Percentiles rank a stretch among this genome's conserved stretches.
phyloP scores from a whole-genome alignment of 1,140 invertebrate genomes.

The Melitaea cinxia region DNA sequence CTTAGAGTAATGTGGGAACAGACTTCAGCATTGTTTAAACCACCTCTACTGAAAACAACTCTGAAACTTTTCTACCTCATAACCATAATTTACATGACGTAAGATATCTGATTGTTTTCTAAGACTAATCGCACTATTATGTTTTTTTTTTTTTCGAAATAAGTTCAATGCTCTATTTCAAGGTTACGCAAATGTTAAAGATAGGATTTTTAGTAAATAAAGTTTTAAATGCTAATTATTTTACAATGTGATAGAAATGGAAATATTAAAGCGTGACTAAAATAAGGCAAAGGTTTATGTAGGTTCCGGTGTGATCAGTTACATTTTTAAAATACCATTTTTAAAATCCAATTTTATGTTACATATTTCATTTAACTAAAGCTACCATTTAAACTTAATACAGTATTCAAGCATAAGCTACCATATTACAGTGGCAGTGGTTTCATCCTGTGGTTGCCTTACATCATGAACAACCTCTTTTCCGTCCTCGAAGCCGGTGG shows the following conservation, averaged over 20 bases:
- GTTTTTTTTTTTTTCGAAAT: background rate
- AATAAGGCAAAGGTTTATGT: no score
- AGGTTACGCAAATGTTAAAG: no score
- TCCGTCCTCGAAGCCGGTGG: slow-evolving; percentile 60
- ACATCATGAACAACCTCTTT: slow-evolving; percentile 77
- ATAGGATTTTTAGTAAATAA: no score
- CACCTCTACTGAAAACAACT: slow-evolving; percentile 60
- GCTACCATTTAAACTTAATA: background rate
- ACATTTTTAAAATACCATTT: no score
- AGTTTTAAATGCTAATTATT: no score
- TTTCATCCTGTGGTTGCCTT: slow-evolving; percentile 74
- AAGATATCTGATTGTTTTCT: slow-evolving; percentile 39
- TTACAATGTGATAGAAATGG: no score
- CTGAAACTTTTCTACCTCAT: slow-evolving; percentile 69
- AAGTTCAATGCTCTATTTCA: no score
- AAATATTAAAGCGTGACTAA: no score
- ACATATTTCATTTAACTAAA: no score
- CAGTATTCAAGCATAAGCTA: background rate
- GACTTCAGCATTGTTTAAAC: slow-evolving; percentile 59
- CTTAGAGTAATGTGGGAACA: slow-evolving; percentile 64
- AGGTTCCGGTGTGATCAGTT: no score
- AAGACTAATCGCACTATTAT: background rate
- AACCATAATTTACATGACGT: slow-evolving; percentile 74
- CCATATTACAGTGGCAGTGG: slow-evolving; percentile 64
- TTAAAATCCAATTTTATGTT: no score